These are phyloP conservation scores for Hyperoplus immaculatus DNA, from an alignment of 2,797 vertebrate genomes.

Conservation along the genomic window DNA sequence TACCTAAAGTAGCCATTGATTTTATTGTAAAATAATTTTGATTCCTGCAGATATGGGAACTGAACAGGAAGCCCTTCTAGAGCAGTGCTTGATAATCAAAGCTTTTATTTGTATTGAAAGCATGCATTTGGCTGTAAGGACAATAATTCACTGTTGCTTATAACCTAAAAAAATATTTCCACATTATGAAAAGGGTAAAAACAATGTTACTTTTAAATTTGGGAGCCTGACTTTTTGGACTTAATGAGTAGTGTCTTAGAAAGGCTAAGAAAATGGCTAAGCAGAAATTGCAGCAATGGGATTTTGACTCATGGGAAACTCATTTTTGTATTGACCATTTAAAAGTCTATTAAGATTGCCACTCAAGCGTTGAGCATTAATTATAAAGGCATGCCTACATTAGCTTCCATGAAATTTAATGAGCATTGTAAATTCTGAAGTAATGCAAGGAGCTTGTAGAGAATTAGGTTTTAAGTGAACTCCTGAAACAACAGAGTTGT, in stretches of 20 bases:
- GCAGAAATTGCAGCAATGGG: conserved; percentile 69
- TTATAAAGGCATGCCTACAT: conserved; percentile 78
- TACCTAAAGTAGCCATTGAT: conserved; percentile 20
- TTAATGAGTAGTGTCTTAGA: conserved; percentile 39
- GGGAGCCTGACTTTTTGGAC: conserved; percentile 34
- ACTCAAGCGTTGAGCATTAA: conserved; percentile 84
- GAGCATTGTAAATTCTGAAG: conserved; percentile 76
- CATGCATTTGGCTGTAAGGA: conserved; percentile 6
- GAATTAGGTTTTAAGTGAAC: conserved; percentile 62
- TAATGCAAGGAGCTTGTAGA: conserved; percentile 58
- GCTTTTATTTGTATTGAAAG: conserved; percentile 31
- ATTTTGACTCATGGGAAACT: conserved; percentile 83
- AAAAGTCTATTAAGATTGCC: conserved; percentile 85
- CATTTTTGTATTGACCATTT: conserved; percentile 82
- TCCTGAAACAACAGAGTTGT: conserved; percentile 63
- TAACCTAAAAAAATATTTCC: conserved; percentile 12
- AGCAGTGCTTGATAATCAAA: no score
- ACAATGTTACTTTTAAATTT: conserved; percentile 42
- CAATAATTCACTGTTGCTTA: conserved; percentile 15
- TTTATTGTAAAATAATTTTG: conserved; percentile 21
- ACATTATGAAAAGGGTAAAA: conserved; percentile 5
- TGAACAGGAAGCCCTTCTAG: background rate
- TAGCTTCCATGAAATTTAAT: conserved; percentile 86
- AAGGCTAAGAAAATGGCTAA: conserved; percentile 45
- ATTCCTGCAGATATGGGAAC: conserved; percentile 39